phyloP scores from a whole-genome alignment of 2,113 vertebrate genomes.

The Mirza zaza region DNA sequence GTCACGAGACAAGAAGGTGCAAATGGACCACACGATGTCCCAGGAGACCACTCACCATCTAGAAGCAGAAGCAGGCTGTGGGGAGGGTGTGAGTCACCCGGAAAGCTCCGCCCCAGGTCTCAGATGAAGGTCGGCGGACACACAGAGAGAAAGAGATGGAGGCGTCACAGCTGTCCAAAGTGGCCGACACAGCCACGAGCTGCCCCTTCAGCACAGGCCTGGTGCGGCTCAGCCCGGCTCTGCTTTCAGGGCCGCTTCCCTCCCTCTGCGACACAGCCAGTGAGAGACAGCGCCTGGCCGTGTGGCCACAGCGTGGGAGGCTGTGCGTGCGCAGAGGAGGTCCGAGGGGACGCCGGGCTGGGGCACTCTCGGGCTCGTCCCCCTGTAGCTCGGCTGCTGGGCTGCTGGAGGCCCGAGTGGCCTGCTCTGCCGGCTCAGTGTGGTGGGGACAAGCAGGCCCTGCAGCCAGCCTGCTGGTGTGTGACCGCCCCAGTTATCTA shows the following conservation, averaged over 20 bases:
- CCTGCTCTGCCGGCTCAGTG: not conserved
- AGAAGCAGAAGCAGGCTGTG: not conserved
- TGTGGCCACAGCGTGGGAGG: not conserved
- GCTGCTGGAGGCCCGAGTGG: not conserved
- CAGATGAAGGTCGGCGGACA: too few species aligned
- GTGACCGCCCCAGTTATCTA: not conserved
- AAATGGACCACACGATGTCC: not conserved
- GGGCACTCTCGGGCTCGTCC: too few species aligned
- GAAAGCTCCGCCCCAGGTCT: not conserved
- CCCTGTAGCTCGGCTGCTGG: rapidly evolving
- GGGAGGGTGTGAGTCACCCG: not conserved
- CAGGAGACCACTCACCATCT: not conserved
- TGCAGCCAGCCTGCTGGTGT: not conserved
- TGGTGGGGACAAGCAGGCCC: not conserved
- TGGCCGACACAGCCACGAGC: not conserved
- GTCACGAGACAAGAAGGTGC: not conserved
- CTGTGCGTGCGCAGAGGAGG: not conserved
- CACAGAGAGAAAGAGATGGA: not conserved
- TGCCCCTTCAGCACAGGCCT: too few species aligned
- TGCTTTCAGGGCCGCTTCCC: not conserved
- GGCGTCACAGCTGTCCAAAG: not conserved
- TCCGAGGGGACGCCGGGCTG: not conserved
- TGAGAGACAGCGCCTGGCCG: not conserved
- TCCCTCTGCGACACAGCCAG: not conserved
- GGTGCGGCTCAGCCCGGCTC: not conserved